These are phyloP conservation scores for Aethina tumida DNA, from an alignment of 1,140 invertebrate species.

Conservation along the genomic window DNA sequence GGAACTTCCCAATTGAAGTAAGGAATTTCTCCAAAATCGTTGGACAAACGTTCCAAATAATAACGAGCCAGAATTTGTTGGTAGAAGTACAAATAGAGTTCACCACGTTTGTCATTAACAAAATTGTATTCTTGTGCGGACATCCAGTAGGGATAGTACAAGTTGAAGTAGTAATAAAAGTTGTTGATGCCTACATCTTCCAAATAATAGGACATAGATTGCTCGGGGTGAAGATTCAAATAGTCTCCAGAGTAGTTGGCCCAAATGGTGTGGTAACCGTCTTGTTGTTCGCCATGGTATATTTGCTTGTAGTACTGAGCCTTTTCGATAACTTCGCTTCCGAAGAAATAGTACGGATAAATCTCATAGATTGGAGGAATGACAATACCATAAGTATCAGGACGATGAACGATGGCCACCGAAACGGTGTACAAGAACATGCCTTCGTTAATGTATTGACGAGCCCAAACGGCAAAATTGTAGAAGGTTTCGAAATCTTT, in stretches of 20 bases:
- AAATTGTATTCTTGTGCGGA: conserved; percentile 41
- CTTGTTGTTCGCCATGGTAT: conserved; percentile 33
- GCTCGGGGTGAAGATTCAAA: conserved; percentile 35
- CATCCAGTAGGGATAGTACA: conserved; percentile 56
- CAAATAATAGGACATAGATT: conserved; percentile 58
- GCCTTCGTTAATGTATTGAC: conserved; percentile 49
- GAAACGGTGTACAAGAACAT: conserved; percentile 53
- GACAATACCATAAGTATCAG: conserved; percentile 47
- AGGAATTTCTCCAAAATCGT: conserved; percentile 49
- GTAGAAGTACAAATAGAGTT: conserved; percentile 49
- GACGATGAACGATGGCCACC: conserved; percentile 48
- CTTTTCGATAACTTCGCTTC: conserved; percentile 46
- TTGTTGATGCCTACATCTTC: conserved; percentile 62
- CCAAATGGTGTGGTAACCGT: conserved; percentile 35
- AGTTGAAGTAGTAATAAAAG: conserved; percentile 54
- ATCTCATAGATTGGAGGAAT: conserved; percentile 58
- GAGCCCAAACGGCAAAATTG: conserved; percentile 51
- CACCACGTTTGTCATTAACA: conserved; percentile 47
- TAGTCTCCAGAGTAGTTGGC: conserved; percentile 44
- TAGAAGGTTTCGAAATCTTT: conserved; percentile 51
- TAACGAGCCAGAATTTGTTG: conserved; percentile 55
- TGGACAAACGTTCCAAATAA: conserved; percentile 56
- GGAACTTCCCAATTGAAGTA: conserved; percentile 43
- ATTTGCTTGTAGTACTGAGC: conserved; percentile 43
- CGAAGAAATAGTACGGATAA: conserved; percentile 54